Evolutionary conservation across 2,113 vertebrate species (phyloP).

Genomic region (Toxostoma redivivum): DNA sequence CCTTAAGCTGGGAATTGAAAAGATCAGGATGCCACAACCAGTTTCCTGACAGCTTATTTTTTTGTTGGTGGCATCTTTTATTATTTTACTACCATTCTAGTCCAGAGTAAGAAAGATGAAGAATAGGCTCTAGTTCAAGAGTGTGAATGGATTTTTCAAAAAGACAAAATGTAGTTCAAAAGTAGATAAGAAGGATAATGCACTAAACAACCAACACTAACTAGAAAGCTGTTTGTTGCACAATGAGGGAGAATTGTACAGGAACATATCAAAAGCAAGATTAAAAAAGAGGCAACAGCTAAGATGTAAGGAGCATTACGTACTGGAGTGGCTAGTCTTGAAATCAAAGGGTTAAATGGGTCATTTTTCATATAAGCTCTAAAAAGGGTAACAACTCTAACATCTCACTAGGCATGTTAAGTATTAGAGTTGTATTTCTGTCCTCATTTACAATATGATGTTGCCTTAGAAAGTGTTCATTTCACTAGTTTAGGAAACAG

Average conservation of each 20-base stretch:
- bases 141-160: not conserved
- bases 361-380: not conserved
- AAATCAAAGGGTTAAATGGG: not conserved
- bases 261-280: not conserved
- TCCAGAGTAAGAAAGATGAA: not conserved
- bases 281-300: not conserved
- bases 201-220: not conserved
- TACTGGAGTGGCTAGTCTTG: not conserved
- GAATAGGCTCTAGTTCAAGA: not conserved
- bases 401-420: not conserved
- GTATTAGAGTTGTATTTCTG: not conserved
- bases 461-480: not conserved
- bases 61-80: not conserved
- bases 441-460: not conserved
- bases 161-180: not conserved
- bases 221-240: not conserved
- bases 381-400: not conserved
- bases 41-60: not conserved
- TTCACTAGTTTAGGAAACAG: not conserved
- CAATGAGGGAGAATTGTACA: not conserved
- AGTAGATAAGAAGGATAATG: not conserved
- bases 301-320: not conserved
- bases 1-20: not conserved
- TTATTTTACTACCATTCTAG: not conserved
- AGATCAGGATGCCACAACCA: not conserved